Evolutionary conservation across 2,888 invertebrate genomes (phyloP), one percentile per base, ranked within the genome.

Genomic region (Tetropium fuscum): DNA sequence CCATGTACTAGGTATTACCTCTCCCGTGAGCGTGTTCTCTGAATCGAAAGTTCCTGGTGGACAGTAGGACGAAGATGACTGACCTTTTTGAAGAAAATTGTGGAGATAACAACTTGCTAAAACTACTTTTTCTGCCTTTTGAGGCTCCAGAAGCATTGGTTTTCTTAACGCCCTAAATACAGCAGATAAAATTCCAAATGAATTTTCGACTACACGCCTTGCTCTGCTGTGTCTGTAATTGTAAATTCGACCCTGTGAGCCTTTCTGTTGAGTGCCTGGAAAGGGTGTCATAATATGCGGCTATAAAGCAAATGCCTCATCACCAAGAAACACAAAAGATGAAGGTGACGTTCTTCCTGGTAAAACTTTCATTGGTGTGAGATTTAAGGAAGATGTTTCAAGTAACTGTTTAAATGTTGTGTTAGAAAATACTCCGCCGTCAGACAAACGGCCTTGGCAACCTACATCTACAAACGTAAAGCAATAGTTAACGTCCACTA

Each of bases 141-240:
- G 8, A 15, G 47, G 55, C 16, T 55, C 20, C 1, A 55, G 40
- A 19, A 47, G 38, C 22, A 55, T 48, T 15, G 55, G 55, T 55
- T 48, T 55, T 13, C 47, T 1, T 20, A 55, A 30, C n/a, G 36
- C 22, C 11, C 55, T 53, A 38, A 48, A 55, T 20, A 36, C 36
- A 18, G 25, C 55, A 19, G 48, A 53, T 13, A 55, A 20, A 36
- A 57, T 57, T 13, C 57, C 49, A 27, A 57, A 57, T 5, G 41
- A 5, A 41, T 57, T 57, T 27, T 57, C 57, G 3, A 40, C 40
- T 8, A 57, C 38, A 6, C 49, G 7, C 10, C 57, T 18, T 11
- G 51, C 57, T 41, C 57, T 38, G 22, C 30, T 27, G 5, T 16
- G 27, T 20, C 43, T 19, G 25, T 53, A 53, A 53, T 53, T 53